phyloP scores from a whole-genome alignment of 92 coral and sea anemone genomes.

The Zoanthus gigantus region DNA sequence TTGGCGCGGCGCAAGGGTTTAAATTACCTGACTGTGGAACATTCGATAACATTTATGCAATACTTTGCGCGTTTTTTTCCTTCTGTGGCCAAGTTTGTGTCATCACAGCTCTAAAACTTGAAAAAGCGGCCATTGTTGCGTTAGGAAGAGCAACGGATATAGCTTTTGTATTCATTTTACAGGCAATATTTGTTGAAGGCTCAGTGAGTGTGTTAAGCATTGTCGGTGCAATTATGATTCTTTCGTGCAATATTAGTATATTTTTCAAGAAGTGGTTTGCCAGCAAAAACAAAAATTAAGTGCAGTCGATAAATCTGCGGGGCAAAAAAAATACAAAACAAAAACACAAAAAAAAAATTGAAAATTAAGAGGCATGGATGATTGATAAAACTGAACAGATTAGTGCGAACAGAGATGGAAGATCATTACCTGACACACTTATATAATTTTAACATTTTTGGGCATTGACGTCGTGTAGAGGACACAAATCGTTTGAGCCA shows the following conservation, averaged over 20 bases:
- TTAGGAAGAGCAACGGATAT: constrained; percentile 69
- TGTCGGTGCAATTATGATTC: constrained; percentile 67
- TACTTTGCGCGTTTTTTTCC: constrained; percentile 20
- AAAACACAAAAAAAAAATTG: too few relatives aligned
- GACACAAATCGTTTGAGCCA: too few relatives aligned
- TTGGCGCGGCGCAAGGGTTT: not conserved
- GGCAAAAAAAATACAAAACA: too few relatives aligned
- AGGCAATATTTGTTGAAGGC: constrained; percentile 42
- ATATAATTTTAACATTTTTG: too few relatives aligned
- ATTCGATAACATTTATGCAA: not conserved
- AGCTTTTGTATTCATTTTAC: constrained; percentile 68
- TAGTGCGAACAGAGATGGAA: too few relatives aligned
- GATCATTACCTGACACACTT: too few relatives aligned
- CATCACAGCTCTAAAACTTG: constrained; percentile 21
- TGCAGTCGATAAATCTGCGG: not conserved
- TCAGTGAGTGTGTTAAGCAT: constrained; percentile 56
- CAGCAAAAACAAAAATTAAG: not conserved
- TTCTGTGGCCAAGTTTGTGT: constrained; percentile 55
- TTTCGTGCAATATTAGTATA: constrained; percentile 64
- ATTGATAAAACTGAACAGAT: too few relatives aligned
- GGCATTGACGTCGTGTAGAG: too few relatives aligned
- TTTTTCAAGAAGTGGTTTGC: constrained; percentile 51
- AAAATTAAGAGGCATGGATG: too few relatives aligned
- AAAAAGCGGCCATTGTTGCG: constrained; percentile 64
- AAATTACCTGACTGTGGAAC: constrained; percentile 21